Base-by-base conservation (phyloP, 2,888 invertebrate genomes). In the Aelia acuminata region DNA sequence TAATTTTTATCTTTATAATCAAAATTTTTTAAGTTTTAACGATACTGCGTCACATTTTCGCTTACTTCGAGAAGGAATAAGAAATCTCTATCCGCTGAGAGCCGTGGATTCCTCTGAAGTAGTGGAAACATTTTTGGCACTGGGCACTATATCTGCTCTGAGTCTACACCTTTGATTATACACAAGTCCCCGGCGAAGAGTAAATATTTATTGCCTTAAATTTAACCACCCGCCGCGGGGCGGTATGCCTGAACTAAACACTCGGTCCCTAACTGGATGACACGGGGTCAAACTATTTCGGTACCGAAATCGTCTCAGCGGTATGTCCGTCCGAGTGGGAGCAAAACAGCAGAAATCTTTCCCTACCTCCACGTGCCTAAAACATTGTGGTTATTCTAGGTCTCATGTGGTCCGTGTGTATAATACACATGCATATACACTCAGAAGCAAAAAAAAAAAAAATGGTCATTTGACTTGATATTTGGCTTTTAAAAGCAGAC, bases 161-260 rank as follows among this genome's bases (percentile, higher is more conserved):
- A 43, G 53, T 18, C 85, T 85, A 85, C 85, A 70, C 87, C 87
- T 70, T 63, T 87, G 87, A 87, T 87, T 87, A 87, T 87, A 87
- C 87, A 87, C 87, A 87, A 85, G 85, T 85, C 87, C 70, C 63
- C 15, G 26, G 31, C 63, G 35, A 22, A 13, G 39, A 70, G 87
- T 87, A 87, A 87, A 87, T 87, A 87, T 87, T 87, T 87, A 47
- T 87, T 87, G 57, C 47, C 87, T 87, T 87, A 87, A 87, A 87
- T 87, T 87, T 87, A 87, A 57, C 87, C 87, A 63, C 86, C 86
- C 86, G 87, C 87, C 57, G 87, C n/a, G 48, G 49, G 13, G 85
- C 57, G 87, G 87, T 87, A 87, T 87, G 70, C 87, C n/a, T 26
- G 70, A 39, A n/a, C 87, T 87, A 87, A 87, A 87, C 87, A 87